Evolutionary conservation across 2,888 invertebrate species (phyloP).

Genomic region (Malachius bipustulatus): DNA sequence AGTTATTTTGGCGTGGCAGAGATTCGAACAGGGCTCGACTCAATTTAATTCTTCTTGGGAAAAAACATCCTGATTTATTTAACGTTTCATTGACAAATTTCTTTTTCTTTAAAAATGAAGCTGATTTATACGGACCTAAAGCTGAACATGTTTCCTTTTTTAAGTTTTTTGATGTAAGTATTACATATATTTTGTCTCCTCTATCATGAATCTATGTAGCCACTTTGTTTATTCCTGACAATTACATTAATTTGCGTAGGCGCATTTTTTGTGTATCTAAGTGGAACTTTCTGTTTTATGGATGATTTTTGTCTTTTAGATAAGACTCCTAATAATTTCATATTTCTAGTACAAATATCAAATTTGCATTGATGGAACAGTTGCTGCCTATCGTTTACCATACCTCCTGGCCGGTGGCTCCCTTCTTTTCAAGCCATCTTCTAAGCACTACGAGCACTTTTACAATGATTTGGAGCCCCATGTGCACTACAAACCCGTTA

Average conservation of each 20-base stretch:
- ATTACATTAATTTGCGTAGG: no score
- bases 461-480: conserved; percentile 64
- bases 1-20: conserved; percentile 85
- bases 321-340: conserved; percentile 12
- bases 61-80: conserved; percentile 62
- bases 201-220: no score
- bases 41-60: conserved; percentile 66
- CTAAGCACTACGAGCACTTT: conserved; percentile 91
- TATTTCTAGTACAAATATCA: conserved; percentile 83
- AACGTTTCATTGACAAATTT: conserved; percentile 92
- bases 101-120: conserved; percentile 85
- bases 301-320: conserved; percentile 6
- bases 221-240: no score
- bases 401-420: conserved; percentile 83
- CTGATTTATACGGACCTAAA: conserved; percentile 75
- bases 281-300: conserved; percentile 8
- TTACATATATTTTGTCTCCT: no score
- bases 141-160: conserved; percentile 78
- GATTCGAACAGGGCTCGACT: conserved; percentile 81
- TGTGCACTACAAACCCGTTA: conserved; percentile 75
- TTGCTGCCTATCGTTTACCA: conserved; percentile 89
- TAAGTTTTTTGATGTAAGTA: conserved; percentile 87
- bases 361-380: conserved; percentile 89
- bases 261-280: no score
- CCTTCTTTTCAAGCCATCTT: conserved; percentile 82